phyloP scores from a whole-genome alignment of 2,888 invertebrate species.

The Saturnia japonica region DNA sequence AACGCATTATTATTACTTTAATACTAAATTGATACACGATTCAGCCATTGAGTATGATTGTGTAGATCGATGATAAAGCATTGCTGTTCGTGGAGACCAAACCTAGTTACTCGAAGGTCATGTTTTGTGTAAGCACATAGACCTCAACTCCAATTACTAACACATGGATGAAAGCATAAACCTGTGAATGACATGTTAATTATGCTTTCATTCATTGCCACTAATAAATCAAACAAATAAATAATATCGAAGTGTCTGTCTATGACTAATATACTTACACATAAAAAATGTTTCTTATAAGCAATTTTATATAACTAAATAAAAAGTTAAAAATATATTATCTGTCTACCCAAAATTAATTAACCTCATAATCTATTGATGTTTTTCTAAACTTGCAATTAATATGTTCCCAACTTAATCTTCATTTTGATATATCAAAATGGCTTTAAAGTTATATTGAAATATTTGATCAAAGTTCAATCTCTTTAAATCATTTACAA shows the following conservation, averaged over 20 bases:
- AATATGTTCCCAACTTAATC: background rate
- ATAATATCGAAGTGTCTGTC: background rate
- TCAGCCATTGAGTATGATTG: conserved; percentile 38
- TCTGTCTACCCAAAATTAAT: background rate
- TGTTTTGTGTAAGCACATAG: conserved; percentile 19
- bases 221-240: background rate
- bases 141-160: conserved; percentile 11
- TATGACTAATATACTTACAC: background rate
- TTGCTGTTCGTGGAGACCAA: conserved; percentile 7
- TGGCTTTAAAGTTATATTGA: background rate
- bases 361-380: background rate
- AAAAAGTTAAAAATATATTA: background rate
- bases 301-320: background rate
- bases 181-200: background rate
- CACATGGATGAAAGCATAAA: background rate
- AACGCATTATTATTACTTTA: background rate
- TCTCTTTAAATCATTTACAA: background rate
- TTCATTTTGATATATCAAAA: too few relatives aligned
- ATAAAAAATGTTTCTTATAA: background rate
- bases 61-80: conserved; percentile 17
- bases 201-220: background rate
- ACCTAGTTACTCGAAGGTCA: conserved; percentile 17
- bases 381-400: background rate
- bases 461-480: background rate
- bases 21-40: conserved; percentile 46